Evolutionary conservation across 2,888 invertebrate genomes (phyloP).

Genomic region (Chydorus sphaericus): DNA sequence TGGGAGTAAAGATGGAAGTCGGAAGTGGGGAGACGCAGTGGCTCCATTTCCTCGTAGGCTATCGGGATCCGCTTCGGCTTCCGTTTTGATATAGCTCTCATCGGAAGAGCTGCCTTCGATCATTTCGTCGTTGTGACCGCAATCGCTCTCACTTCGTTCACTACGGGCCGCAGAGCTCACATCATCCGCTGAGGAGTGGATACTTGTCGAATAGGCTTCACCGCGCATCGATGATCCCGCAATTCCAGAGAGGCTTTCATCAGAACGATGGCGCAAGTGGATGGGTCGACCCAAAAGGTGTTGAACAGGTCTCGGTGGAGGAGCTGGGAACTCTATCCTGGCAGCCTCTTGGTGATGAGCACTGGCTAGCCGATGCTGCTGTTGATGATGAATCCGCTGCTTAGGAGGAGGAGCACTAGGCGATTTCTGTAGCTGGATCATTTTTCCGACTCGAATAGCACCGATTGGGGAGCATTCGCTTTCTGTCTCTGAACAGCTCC

Average conservation of each 20-base stretch:
- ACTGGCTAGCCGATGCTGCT: not conserved
- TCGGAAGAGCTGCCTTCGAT: slow-evolving; percentile 71
- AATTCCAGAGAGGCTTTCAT: slow-evolving; percentile 45
- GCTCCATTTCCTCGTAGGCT: no score
- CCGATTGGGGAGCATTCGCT: slow-evolving; percentile 8
- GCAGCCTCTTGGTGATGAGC: no score
- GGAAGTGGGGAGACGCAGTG: slow-evolving; percentile 2
- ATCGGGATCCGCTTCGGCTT: slow-evolving; percentile 15
- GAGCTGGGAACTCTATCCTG: slow-evolving; percentile 15
- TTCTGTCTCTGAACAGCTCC: slow-evolving; percentile 13
- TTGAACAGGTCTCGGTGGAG: slow-evolving; percentile 19
- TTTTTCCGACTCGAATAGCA: no score
- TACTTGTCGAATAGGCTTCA: slow-evolving; percentile 19
- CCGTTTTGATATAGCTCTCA: slow-evolving; percentile 50
- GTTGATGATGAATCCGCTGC: not conserved
- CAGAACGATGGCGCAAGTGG: slow-evolving; percentile 44
- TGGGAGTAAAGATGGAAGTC: slow-evolving; percentile 2
- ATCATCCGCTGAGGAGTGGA: slow-evolving; percentile 65
- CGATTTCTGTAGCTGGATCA: slow-evolving; percentile 6
- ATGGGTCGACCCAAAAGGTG: slow-evolving; percentile 14
- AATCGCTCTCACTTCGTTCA: slow-evolving; percentile 8
- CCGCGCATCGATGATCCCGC: slow-evolving; percentile 13
- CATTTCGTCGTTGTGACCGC: no score
- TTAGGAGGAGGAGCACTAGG: slow-evolving; percentile 5
- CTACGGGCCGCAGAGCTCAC: slow-evolving; percentile 65